These are phyloP conservation scores for Podilymbus podiceps DNA, from an alignment of 2,113 vertebrate species.

Conservation along the genomic window DNA sequence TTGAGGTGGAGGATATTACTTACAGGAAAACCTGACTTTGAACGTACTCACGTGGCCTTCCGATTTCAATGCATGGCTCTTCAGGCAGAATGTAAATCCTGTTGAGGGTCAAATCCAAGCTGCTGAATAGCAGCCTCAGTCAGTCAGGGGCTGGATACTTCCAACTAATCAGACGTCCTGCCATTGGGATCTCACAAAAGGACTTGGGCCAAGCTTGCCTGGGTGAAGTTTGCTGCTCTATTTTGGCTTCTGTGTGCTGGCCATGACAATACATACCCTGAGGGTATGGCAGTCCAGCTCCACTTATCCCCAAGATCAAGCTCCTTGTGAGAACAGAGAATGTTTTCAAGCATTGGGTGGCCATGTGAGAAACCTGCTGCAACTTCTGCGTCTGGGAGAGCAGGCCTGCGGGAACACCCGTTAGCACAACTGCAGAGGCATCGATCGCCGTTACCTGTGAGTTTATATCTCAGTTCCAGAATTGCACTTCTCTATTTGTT, in stretches of 20 bases:
- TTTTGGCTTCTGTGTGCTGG: neutral
- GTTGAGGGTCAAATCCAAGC: constrained; percentile 14
- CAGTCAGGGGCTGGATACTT: neutral
- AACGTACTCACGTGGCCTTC: neutral
- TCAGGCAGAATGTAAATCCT: constrained; percentile 4
- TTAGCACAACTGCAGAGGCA: neutral
- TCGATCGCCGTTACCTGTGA: neutral
- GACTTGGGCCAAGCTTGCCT: neutral
- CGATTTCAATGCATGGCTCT: neutral
- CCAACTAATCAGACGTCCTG: neutral
- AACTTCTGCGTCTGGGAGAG: rapidly evolving
- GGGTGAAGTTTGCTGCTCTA: neutral
- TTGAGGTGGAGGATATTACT: constrained; percentile 9
- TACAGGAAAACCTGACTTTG: constrained; percentile 29
- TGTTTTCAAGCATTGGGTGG: neutral
- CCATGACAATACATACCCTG: neutral
- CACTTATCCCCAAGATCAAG: neutral
- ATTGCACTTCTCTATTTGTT: neutral
- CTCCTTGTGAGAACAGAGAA: neutral
- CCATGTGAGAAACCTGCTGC: neutral
- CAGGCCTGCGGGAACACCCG: rapidly evolving
- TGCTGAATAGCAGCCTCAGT: constrained; percentile 22
- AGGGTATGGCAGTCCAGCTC: neutral
- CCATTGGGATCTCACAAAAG: neutral
- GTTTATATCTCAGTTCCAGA: neutral